phyloP scores from a whole-genome alignment of 2,797 vertebrate genomes.

The Miichthys miiuy region DNA sequence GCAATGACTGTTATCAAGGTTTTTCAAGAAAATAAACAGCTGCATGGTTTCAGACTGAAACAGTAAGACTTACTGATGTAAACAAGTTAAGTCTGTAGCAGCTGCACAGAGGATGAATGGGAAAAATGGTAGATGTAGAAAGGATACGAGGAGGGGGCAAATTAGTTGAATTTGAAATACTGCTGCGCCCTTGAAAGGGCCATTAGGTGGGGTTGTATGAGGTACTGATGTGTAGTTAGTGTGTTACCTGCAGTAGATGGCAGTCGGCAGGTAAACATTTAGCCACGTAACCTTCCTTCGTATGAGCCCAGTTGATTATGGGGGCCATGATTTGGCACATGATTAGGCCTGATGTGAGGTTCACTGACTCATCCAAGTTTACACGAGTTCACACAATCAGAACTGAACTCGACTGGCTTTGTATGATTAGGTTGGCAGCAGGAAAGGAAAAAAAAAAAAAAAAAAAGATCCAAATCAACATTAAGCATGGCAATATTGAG shows the following conservation, averaged over 20 bases:
- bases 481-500: neutral
- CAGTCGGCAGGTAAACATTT: too few relatives aligned
- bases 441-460: neutral
- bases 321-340: neutral
- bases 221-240: too few relatives aligned
- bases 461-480: neutral
- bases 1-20: neutral
- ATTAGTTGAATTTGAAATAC: neutral
- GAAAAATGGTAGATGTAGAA: neutral
- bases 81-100: slow-evolving; percentile 40
- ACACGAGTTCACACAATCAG: too few relatives aligned
- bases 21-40: slow-evolving; percentile 7
- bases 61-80: slow-evolving; percentile 15
- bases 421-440: neutral
- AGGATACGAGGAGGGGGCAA: neutral
- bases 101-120: neutral
- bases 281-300: too few relatives aligned
- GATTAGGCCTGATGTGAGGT: neutral
- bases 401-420: too few relatives aligned
- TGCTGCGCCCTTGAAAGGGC: neutral
- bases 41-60: slow-evolving; percentile 15
- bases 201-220: neutral
- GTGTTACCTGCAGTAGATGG: too few relatives aligned
- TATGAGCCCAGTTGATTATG: too few relatives aligned
- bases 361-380: neutral